Conservation (phyloP, 2,888 invertebrate genomes). For the Orthonevra nobilis region DNA sequence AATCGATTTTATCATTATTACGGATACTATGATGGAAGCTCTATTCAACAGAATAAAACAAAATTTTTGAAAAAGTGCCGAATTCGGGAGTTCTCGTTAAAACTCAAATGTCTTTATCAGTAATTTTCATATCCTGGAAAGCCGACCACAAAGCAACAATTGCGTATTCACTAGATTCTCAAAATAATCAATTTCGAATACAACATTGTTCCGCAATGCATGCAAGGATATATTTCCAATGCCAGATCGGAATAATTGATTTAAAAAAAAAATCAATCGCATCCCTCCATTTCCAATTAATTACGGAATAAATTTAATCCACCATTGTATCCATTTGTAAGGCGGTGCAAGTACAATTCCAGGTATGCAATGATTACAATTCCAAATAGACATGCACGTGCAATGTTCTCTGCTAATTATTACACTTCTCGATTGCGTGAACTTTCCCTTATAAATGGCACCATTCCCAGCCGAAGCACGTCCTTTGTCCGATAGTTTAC, state of each 20-base stretch:
- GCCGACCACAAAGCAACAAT: too few species aligned
- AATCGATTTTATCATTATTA: too few species aligned
- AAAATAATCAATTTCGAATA: too few species aligned
- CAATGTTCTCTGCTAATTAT: constrained; percentile 39
- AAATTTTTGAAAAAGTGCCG: too few species aligned
- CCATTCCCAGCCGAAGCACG: not conserved
- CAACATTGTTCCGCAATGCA: too few species aligned
- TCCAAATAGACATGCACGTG: constrained; percentile 38
- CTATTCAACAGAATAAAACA: too few species aligned
- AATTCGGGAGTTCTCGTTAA: too few species aligned
- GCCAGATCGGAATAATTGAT: constrained; percentile 37
- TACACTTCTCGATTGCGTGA: constrained; percentile 34
- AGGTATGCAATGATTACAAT: constrained; percentile 38
- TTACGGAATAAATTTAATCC: constrained; percentile 49
- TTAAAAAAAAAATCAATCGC: constrained; percentile 5
- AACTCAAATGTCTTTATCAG: too few species aligned
- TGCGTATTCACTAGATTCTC: too few species aligned
- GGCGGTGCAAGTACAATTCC: not conserved
- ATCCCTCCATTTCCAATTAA: constrained; percentile 34
- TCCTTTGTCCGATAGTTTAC: not conserved
- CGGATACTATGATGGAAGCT: too few species aligned
- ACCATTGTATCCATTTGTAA: not conserved
- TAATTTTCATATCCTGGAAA: too few species aligned
- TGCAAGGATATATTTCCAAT: too few species aligned
- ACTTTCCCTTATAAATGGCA: constrained; percentile 24